A percentile compares a stretch with the other conserved stretches of the same genome.
Conservation (phyloP, 1,140 invertebrate genomes). For the Parasteatoda tepidariorum region DNA sequence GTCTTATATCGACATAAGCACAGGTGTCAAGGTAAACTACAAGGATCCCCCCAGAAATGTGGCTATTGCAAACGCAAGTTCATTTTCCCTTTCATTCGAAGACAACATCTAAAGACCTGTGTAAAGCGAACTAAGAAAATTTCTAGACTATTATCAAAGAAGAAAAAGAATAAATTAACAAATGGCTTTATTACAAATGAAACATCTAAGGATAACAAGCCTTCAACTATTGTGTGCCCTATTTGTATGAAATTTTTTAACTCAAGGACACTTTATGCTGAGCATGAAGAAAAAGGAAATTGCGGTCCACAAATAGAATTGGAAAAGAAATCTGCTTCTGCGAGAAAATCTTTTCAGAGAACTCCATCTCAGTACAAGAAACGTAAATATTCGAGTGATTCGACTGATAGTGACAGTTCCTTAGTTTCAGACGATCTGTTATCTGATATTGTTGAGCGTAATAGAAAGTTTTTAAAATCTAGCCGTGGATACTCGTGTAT, state of each 20-base stretch:
- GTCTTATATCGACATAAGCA: slow-evolving; percentile 25
- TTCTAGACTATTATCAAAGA: background rate
- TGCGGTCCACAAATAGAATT: background rate
- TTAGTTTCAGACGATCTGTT: background rate
- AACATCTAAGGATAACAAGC: background rate
- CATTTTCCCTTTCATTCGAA: background rate
- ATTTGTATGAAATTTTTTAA: slow-evolving; percentile 4
- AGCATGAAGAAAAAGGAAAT: slow-evolving; percentile 5
- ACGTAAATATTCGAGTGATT: background rate
- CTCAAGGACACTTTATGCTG: background rate
- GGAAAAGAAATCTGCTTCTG: slow-evolving; percentile 2
- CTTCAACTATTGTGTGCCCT: slow-evolving; percentile 8
- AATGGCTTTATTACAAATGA: background rate
- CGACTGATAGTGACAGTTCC: background rate
- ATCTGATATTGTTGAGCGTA: background rate
- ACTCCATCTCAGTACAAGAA: background rate
- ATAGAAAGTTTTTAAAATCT: background rate
- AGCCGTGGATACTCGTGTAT: background rate
- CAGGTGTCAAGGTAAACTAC: slow-evolving; percentile 12
- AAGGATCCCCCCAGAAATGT: slow-evolving; percentile 14
- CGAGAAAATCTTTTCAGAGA: slow-evolving; percentile 24
- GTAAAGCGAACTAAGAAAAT: background rate
- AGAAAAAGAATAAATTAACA: background rate
- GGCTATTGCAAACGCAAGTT: slow-evolving; percentile 46
- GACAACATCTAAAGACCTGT: slow-evolving; percentile 21